Conservation (phyloP, 2,888 invertebrate species). For the Ophioninae sp. region DNA sequence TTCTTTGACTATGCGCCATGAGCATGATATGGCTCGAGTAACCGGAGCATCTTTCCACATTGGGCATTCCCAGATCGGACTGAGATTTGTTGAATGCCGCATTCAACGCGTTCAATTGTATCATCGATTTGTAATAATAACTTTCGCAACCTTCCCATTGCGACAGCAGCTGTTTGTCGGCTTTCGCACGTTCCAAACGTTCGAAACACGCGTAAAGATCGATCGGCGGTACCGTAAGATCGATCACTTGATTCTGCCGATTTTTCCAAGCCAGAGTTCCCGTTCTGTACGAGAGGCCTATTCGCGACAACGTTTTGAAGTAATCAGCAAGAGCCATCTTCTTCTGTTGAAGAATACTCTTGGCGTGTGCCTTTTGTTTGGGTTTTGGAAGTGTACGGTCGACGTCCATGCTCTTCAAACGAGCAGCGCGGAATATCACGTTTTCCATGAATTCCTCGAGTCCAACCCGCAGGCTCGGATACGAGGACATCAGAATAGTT, state of each 20-base stretch:
- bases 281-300: constrained; percentile 91
- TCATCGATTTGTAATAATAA: constrained; percentile 88
- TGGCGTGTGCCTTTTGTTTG: constrained; percentile 90
- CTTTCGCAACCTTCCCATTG: constrained; percentile 89
- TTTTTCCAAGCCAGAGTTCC: constrained; percentile 83
- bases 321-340: constrained; percentile 92
- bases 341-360: constrained; percentile 92
- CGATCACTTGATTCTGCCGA: constrained; percentile 81
- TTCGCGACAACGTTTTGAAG: constrained; percentile 88
- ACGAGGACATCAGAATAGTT: constrained; percentile 83
- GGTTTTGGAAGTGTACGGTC: constrained; percentile 83
- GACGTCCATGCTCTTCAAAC: constrained; percentile 86
- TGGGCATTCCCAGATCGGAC: constrained; percentile 90
- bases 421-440: constrained; percentile 86
- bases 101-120: constrained; percentile 86
- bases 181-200: constrained; percentile 81
- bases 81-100: constrained; percentile 86
- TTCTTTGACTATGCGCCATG: constrained; percentile 86
- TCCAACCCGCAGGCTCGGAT: constrained; percentile 84
- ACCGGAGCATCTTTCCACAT: constrained; percentile 93
- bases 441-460: constrained; percentile 86
- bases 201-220: constrained; percentile 85
- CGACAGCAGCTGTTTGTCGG: constrained; percentile 82
- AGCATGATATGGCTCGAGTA: constrained; percentile 90
- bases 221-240: constrained; percentile 87